phyloP scores from a whole-genome alignment of 2,113 vertebrate genomes.

The Apodemus speciosus region DNA sequence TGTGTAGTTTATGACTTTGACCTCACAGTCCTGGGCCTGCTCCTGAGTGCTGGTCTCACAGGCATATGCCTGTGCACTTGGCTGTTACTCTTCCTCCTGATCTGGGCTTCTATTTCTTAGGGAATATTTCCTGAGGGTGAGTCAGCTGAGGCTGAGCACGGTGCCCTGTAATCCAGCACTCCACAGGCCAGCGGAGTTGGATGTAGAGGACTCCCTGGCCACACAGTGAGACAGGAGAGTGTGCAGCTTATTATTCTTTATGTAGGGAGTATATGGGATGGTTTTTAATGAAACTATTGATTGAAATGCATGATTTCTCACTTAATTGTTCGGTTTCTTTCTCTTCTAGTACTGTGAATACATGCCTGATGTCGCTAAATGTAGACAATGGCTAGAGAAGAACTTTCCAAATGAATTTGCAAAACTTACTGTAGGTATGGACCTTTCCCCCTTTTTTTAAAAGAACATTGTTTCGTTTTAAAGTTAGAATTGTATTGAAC shows the following conservation, averaged over 20 bases:
- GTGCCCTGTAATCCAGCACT: background rate
- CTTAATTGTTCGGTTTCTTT: constrained; percentile 40
- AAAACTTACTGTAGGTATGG: constrained; percentile 96
- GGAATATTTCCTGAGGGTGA: background rate
- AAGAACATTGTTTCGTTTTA: constrained; percentile 62
- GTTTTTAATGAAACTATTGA: constrained; percentile 19
- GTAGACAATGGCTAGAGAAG: constrained; percentile 99
- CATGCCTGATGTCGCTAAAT: constrained; percentile 98
- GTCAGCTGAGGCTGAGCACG: background rate
- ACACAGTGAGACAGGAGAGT: background rate
- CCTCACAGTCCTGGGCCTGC: background rate
- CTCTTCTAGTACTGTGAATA: constrained; percentile 96
- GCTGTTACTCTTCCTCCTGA: background rate
- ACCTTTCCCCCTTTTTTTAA: constrained; percentile 66
- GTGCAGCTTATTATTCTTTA: background rate
- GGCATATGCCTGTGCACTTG: background rate
- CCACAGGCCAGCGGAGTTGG: background rate
- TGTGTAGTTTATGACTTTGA: background rate
- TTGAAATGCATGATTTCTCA: constrained; percentile 27
- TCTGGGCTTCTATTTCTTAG: background rate
- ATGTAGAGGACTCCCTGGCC: background rate
- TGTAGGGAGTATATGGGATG: background rate
- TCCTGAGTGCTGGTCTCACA: background rate
- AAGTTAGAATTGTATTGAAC: background rate
- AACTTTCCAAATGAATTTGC: constrained; percentile 98